Conservation (phyloP, 2,797 vertebrate species). For the Enteromius trimaculatus region DNA sequence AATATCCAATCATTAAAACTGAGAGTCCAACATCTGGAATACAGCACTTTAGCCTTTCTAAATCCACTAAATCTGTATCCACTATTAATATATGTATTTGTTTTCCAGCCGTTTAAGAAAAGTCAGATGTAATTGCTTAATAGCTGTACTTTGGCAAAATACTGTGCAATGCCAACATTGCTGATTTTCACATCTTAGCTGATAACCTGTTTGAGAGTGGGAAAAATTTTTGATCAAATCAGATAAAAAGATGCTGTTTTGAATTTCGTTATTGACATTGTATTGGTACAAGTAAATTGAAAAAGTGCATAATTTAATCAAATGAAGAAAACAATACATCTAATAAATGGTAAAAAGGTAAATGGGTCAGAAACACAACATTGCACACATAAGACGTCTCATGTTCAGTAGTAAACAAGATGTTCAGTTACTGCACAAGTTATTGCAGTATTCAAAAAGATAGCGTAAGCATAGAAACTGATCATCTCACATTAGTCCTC, state of each 20-base stretch:
- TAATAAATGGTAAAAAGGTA: too few relatives aligned
- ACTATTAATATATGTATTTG: background rate
- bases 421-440: too few relatives aligned
- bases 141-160: background rate
- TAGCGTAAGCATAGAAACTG: too few relatives aligned
- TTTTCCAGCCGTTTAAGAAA: background rate
- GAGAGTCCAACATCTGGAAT: background rate
- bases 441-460: too few relatives aligned
- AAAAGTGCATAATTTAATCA: too few relatives aligned
- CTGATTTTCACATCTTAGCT: background rate
- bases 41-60: background rate
- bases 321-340: too few relatives aligned
- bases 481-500: background rate
- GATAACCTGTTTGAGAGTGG: background rate
- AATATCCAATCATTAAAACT: conserved; percentile 44
- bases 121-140: background rate
- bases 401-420: too few relatives aligned
- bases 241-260: background rate
- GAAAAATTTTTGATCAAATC: too few relatives aligned
- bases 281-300: too few relatives aligned
- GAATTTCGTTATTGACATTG: too few relatives aligned
- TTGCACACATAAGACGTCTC: too few relatives aligned
- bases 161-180: background rate
- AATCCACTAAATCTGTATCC: background rate
- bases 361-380: too few relatives aligned